Evolutionary conservation across 1,140 invertebrate species (phyloP).

Genomic region (Dufourea novaeangliae): DNA sequence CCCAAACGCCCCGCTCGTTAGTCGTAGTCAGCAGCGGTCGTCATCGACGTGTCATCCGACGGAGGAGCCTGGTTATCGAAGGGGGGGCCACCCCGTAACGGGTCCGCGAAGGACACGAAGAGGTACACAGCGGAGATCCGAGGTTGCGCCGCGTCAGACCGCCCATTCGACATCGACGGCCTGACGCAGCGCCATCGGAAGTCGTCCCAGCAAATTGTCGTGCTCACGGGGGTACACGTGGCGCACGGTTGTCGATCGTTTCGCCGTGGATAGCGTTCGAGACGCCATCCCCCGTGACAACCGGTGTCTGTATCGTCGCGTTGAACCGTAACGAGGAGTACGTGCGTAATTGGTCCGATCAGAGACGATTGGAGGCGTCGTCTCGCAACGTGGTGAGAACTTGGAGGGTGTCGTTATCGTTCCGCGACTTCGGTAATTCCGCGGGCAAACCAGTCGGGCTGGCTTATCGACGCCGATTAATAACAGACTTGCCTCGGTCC

Average conservation of each 20-base stretch:
- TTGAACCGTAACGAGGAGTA: constrained; percentile 34
- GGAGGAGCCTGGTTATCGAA: constrained; percentile 57
- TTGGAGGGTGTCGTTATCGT: constrained; percentile 31
- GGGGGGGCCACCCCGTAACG: constrained; percentile 48
- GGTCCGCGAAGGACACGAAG: constrained; percentile 48
- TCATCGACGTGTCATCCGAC: constrained; percentile 82
- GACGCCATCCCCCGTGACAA: constrained; percentile 17
- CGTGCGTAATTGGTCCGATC: constrained; percentile 41
- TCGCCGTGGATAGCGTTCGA: constrained; percentile 25
- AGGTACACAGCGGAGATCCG: constrained; percentile 19
- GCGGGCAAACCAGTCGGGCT: constrained; percentile 14
- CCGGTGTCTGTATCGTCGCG: constrained; percentile 1
- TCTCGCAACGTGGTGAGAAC: background rate
- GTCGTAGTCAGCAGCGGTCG: constrained; percentile 81
- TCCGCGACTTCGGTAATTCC: constrained; percentile 36
- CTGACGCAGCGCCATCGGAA: constrained; percentile 75
- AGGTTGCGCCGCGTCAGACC: constrained; percentile 44
- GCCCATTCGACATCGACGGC: constrained; percentile 73
- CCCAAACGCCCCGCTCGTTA: constrained; percentile 81
- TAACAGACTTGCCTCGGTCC: constrained; percentile 26
- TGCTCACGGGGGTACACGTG: constrained; percentile 49
- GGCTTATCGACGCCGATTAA: constrained; percentile 50
- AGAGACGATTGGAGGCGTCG: background rate
- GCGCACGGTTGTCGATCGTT: constrained; percentile 29
- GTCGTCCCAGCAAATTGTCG: constrained; percentile 76